phyloP scores from a whole-genome alignment of 23 tunicate genomes.

The Pegea sp. region DNA sequence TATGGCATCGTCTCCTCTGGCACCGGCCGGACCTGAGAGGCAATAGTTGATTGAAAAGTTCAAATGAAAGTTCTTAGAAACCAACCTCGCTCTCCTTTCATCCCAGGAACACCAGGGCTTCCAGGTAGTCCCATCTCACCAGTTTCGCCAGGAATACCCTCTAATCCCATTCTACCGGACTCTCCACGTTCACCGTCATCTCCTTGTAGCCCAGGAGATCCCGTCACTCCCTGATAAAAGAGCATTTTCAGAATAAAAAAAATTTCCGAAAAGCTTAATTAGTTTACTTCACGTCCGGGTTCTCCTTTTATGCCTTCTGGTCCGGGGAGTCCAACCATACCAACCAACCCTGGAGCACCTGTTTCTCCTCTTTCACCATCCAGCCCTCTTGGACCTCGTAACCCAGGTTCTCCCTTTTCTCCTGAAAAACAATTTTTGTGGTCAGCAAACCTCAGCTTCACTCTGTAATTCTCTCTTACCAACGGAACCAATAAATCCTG shows the following conservation, averaged over 20 bases:
- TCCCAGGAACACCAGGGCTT: conserved; percentile 5
- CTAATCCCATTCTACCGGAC: conserved; percentile 7
- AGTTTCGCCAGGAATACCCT: conserved; percentile 3
- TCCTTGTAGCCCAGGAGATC: conserved; percentile 6
- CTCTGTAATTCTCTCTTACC: too few relatives aligned
- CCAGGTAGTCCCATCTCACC: conserved; percentile 6
- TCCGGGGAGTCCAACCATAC: conserved; percentile 47
- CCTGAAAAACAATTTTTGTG: too few relatives aligned
- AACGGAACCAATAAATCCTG: background rate
- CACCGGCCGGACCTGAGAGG: conserved; percentile 19
- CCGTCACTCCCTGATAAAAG: background rate
- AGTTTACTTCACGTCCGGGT: background rate
- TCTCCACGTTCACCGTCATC: conserved; percentile 13
- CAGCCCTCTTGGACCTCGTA: conserved; percentile 32
- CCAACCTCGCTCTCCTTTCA: conserved; percentile 32
- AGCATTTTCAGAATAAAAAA: background rate
- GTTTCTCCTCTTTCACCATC: conserved; percentile 18
- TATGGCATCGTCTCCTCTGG: conserved; percentile 19
- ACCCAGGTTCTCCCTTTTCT: conserved; percentile 14
- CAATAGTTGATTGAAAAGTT: too few relatives aligned
- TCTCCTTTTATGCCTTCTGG: conserved; percentile 6
- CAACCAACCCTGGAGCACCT: conserved; percentile 33
- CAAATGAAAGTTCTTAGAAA: too few relatives aligned
- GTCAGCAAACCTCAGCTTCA: too few relatives aligned
- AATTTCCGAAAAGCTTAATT: background rate